Evolutionary conservation across 2,113 vertebrate species (phyloP).

Genomic region (Cervus canadensis): DNA sequence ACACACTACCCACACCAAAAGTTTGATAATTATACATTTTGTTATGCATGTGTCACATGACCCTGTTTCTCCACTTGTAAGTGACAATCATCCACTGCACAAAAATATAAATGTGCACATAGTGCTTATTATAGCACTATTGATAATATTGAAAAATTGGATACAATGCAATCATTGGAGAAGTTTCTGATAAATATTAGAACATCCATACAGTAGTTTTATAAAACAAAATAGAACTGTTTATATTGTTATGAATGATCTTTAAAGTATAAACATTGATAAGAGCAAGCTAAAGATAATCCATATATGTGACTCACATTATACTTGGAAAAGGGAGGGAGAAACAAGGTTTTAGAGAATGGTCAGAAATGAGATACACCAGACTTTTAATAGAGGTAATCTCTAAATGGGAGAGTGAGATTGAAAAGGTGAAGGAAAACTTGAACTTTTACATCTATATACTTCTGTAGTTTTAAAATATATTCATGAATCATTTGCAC

Average conservation of each 20-base stretch:
- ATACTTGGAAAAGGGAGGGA: not conserved
- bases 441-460: not conserved
- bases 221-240: not conserved
- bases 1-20: not conserved
- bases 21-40: not conserved
- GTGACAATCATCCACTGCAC: not conserved
- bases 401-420: not conserved
- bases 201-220: not conserved
- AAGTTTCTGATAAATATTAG: constrained; percentile 8
- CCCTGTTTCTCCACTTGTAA: not conserved
- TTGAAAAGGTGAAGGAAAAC: not conserved
- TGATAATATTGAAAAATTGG: not conserved
- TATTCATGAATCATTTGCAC: not conserved
- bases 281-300: not conserved
- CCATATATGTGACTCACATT: not conserved
- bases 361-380: not conserved
- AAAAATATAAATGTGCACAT: not conserved
- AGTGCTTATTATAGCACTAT: not conserved
- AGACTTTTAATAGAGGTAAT: not conserved
- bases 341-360: not conserved
- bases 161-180: not conserved
- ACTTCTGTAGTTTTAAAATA: not conserved
- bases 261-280: not conserved
- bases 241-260: not conserved
- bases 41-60: not conserved